phyloP scores from a whole-genome alignment of 2,888 invertebrate genomes.

The Cataglyphis altisquamis region DNA sequence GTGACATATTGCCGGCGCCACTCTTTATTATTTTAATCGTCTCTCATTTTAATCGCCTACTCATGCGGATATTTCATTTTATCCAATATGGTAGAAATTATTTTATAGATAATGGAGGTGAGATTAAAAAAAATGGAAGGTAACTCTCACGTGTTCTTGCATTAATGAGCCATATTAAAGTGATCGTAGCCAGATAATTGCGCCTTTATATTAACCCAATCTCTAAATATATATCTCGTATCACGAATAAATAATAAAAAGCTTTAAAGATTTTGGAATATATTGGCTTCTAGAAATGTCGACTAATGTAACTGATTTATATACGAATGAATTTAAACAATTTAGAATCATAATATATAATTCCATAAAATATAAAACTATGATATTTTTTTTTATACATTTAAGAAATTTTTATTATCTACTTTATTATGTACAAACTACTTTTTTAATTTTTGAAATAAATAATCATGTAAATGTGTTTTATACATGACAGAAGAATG shows the following conservation, averaged over 20 bases:
- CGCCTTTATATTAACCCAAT: not conserved
- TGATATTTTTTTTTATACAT: not conserved
- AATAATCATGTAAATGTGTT: not conserved
- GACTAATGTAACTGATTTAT: not conserved
- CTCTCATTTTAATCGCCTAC: not conserved
- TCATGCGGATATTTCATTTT: not conserved
- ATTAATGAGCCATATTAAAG: constrained; percentile 11
- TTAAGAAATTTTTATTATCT: not conserved
- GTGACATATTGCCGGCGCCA: not conserved
- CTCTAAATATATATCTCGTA: not conserved
- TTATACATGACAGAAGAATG: constrained; percentile 4
- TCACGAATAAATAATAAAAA: not conserved
- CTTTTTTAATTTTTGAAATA: not conserved
- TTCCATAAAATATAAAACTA: not conserved
- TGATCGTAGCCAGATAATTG: constrained; percentile 22
- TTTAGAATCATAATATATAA: not conserved
- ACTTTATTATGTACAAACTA: not conserved
- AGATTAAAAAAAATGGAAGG: not conserved
- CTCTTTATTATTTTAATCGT: not conserved
- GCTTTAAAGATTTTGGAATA: not conserved
- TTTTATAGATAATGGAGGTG: not conserved
- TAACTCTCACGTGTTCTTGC: not conserved
- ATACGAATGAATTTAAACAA: not conserved
- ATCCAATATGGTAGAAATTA: constrained; percentile 6
- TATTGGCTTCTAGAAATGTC: constrained; percentile 9